A percentile compares a stretch with the other conserved stretches of the same genome.
Evolutionary conservation across 2,113 vertebrate genomes (phyloP).

Genomic region (Athene cunicularia): DNA sequence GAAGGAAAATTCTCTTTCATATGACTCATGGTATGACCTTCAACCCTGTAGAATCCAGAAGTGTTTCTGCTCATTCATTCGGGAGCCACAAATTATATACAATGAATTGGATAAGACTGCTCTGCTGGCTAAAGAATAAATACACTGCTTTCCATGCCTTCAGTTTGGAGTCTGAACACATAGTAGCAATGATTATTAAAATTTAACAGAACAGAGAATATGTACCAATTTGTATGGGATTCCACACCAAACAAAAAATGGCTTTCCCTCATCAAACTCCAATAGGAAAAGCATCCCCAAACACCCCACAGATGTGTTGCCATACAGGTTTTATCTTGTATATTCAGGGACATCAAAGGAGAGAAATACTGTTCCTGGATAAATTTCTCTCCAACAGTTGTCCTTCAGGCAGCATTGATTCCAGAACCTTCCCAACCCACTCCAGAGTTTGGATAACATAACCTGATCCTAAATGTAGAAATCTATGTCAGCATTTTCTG

Average conservation of each 20-base stretch:
- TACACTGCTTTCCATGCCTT: neutral
- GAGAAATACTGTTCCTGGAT: neutral
- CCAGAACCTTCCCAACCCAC: neutral
- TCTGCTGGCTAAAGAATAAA: neutral
- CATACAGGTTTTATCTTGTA: neutral
- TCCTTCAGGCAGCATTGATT: neutral
- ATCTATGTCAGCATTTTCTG: neutral
- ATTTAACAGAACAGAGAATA: neutral
- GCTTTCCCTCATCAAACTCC: neutral
- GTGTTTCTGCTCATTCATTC: neutral
- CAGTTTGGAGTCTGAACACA: neutral
- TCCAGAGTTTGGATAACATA: neutral
- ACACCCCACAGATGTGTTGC: neutral
- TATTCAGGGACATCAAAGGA: neutral
- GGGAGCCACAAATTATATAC: neutral
- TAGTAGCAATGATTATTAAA: neutral
- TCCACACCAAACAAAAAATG: neutral
- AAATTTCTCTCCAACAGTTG: neutral
- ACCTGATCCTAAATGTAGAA: neutral
- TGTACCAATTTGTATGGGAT: neutral
- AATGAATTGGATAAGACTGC: neutral
- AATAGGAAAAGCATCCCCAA: neutral
- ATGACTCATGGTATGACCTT: neutral
- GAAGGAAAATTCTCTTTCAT: neutral
- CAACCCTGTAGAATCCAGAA: neutral